These are phyloP conservation scores for Xiphydria camelus DNA, from an alignment of 2,888 invertebrate species.

Conservation along the genomic window DNA sequence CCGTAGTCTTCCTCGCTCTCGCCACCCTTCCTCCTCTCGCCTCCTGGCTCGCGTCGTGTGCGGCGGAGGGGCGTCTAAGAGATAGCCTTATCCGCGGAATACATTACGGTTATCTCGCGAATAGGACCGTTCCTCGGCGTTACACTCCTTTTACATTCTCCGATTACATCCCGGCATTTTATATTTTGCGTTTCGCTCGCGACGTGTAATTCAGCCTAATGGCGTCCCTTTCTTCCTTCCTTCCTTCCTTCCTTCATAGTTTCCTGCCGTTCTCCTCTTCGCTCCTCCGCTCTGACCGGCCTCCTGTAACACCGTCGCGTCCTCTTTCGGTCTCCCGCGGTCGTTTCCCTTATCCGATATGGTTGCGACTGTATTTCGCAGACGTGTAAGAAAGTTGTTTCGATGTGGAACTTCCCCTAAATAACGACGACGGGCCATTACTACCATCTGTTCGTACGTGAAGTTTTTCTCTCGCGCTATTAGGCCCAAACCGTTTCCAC, in stretches of 20 bases:
- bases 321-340: too few species aligned
- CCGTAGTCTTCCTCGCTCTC: too few species aligned
- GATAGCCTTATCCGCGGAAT: slow-evolving; percentile 38
- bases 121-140: slow-evolving; percentile 16
- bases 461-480: too few species aligned
- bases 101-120: slow-evolving; percentile 39
- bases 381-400: too few species aligned
- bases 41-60: slow-evolving; percentile 25
- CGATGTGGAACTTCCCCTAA: too few species aligned
- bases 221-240: slow-evolving; percentile 2
- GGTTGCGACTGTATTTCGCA: too few species aligned
- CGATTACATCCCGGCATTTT: slow-evolving; percentile 10
- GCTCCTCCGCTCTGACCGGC: background rate
- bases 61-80: slow-evolving; percentile 17
- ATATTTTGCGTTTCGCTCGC: slow-evolving; percentile 3
- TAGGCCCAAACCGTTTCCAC: too few species aligned
- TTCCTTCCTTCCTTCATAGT: background rate
- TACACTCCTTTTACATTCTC: slow-evolving; percentile 11
- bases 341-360: too few species aligned
- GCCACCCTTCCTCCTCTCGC: slow-evolving; percentile 18
- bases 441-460: too few species aligned
- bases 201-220: slow-evolving; percentile 8
- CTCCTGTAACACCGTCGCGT: too few species aligned
- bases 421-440: too few species aligned
- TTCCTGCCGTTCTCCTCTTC: slow-evolving; percentile 1